Conservation (phyloP, 2,888 invertebrate genomes). For the Anagyrus pseudococci region DNA sequence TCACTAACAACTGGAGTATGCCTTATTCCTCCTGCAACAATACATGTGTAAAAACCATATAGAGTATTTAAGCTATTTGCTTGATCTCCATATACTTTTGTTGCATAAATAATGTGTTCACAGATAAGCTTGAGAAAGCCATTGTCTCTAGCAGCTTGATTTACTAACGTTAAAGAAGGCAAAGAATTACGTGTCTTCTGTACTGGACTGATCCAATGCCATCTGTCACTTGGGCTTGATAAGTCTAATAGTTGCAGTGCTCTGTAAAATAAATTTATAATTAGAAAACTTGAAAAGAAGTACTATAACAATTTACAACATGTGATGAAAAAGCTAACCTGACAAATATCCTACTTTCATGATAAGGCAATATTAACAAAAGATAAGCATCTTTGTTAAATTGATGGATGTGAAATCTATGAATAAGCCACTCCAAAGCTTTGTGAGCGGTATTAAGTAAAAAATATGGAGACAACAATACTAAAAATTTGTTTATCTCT, state of each 20-base stretch:
- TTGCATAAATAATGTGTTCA: slow-evolving; percentile 65
- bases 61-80: slow-evolving; percentile 72
- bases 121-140: slow-evolving; percentile 72
- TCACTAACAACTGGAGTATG: slow-evolving; percentile 66
- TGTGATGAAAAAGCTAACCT: slow-evolving; percentile 54
- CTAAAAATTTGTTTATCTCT: slow-evolving; percentile 79
- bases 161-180: slow-evolving; percentile 74
- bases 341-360: slow-evolving; percentile 90
- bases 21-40: slow-evolving; percentile 75
- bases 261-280: slow-evolving; percentile 46
- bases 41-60: slow-evolving; percentile 82
- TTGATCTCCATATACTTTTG: slow-evolving; percentile 68
- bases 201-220: slow-evolving; percentile 78
- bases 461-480: slow-evolving; percentile 87
- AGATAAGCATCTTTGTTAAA: slow-evolving; percentile 86
- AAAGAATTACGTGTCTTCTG: slow-evolving; percentile 80
- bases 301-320: slow-evolving; percentile 6
- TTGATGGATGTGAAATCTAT: slow-evolving; percentile 86
- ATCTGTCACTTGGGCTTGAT: slow-evolving; percentile 67
- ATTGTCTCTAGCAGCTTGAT: slow-evolving; percentile 72
- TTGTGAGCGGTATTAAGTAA: slow-evolving; percentile 84
- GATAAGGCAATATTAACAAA: slow-evolving; percentile 86
- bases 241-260: slow-evolving; percentile 79
- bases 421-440: slow-evolving; percentile 93
- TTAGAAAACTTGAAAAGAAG: slow-evolving; percentile 1